These are phyloP conservation scores for Matsumyia berberina DNA, from an alignment of 2,888 invertebrate genomes.

Conservation along the genomic window DNA sequence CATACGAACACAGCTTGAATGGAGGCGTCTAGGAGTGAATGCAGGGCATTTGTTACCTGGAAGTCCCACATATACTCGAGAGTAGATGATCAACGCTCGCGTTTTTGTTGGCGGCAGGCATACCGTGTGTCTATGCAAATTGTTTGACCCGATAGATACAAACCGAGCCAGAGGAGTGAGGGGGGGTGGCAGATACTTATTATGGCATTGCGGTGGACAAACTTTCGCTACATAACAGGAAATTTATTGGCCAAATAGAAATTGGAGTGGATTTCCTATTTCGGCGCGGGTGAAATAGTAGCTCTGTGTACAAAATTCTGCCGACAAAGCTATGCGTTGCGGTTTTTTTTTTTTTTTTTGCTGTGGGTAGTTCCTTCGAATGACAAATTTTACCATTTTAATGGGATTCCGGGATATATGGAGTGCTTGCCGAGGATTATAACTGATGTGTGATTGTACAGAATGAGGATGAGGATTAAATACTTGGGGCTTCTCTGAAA, in stretches of 20 bases:
- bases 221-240: slow-evolving; percentile 70
- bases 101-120: slow-evolving; percentile 32
- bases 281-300: slow-evolving; percentile 53
- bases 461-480: slow-evolving; percentile 2
- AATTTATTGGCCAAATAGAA: slow-evolving; percentile 73
- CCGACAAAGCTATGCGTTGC: slow-evolving; percentile 22
- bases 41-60: slow-evolving; percentile 61
- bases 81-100: slow-evolving; percentile 66
- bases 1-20: slow-evolving; percentile 3
- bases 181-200: slow-evolving; percentile 46
- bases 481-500: slow-evolving; percentile 9
- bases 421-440: slow-evolving; percentile 27
- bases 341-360: not conserved
- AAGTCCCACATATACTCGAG: slow-evolving; percentile 35
- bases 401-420: slow-evolving; percentile 51
- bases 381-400: slow-evolving; percentile 40
- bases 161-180: not conserved
- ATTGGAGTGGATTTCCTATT: slow-evolving; percentile 75
- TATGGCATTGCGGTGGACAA: slow-evolving; percentile 66
- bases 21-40: slow-evolving; percentile 63
- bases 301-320: slow-evolving; percentile 56
- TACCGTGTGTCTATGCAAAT: slow-evolving; percentile 69
- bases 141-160: slow-evolving; percentile 58
- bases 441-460: slow-evolving; percentile 40
- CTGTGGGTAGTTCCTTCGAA: not conserved